Conservation (phyloP, 2,888 invertebrate genomes). For the Congeria kusceri region DNA sequence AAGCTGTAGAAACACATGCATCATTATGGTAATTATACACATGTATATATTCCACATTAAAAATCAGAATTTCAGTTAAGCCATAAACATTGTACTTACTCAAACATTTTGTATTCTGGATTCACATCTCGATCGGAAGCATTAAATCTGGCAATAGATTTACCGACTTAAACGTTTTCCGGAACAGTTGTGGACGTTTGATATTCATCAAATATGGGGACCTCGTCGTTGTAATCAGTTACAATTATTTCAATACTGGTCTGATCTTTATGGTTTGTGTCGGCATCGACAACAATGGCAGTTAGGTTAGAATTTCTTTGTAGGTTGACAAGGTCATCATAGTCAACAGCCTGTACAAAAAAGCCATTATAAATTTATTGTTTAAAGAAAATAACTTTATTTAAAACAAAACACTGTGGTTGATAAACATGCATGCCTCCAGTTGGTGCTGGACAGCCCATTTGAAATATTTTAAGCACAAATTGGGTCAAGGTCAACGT, state of each 20-base stretch:
- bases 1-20: too few species aligned
- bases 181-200: constrained; percentile 89
- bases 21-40: too few species aligned
- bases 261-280: constrained; percentile 87
- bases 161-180: constrained; percentile 96
- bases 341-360: constrained; percentile 78
- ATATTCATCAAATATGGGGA: constrained; percentile 91
- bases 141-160: constrained; percentile 96
- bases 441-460: too few species aligned
- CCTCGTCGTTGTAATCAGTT: constrained; percentile 99
- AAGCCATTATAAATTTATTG: too few species aligned
- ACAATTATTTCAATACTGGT: constrained; percentile 98
- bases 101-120: constrained; percentile 88
- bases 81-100: constrained; percentile 68
- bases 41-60: too few species aligned
- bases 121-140: constrained; percentile 97
- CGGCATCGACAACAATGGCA: constrained; percentile 76
- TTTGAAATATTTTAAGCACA: too few species aligned
- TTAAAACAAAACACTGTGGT: too few species aligned
- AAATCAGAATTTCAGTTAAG: too few species aligned
- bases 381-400: too few species aligned
- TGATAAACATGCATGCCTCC: too few species aligned
- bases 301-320: constrained; percentile 80
- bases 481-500: too few species aligned
- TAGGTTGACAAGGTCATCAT: constrained; percentile 73